A percentile compares a stretch with the other conserved stretches of the same genome.
Evolutionary conservation across 1,140 invertebrate species (phyloP).

Genomic region (Mycetomoellerius zeteki): DNA sequence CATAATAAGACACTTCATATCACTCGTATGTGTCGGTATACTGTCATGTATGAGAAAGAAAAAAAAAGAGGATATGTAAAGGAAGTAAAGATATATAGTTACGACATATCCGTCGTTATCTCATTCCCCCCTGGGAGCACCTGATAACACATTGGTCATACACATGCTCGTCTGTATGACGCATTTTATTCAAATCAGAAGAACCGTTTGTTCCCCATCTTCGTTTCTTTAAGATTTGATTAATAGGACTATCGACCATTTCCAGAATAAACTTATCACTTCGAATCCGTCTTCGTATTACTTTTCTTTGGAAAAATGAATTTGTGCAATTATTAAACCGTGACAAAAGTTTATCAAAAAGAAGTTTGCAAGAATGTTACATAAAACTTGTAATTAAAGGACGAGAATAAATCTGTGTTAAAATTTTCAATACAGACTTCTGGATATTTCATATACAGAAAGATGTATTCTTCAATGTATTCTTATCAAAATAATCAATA

Average conservation of each 20-base stretch:
- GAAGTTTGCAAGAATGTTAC: neutral
- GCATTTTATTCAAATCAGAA: constrained; percentile 54
- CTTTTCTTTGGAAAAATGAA: neutral
- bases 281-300: neutral
- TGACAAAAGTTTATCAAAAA: neutral
- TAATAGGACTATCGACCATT: constrained; percentile 49
- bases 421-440: neutral
- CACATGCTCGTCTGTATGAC: neutral
- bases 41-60: constrained; percentile 35
- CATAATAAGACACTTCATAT: neutral
- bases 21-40: neutral
- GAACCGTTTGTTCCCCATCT: constrained; percentile 33
- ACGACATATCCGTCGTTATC: constrained; percentile 76
- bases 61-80: constrained; percentile 49
- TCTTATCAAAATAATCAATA: neutral
- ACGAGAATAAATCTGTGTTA: constrained; percentile 2
- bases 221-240: constrained; percentile 53
- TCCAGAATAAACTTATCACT: constrained; percentile 44
- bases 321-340: neutral
- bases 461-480: neutral
- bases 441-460: neutral
- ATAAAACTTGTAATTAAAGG: neutral
- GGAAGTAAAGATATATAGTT: constrained; percentile 65
- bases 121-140: constrained; percentile 64
- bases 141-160: constrained; percentile 74